Conservation (phyloP, 1,140 invertebrate species). For the Scylla paramamosain region DNA sequence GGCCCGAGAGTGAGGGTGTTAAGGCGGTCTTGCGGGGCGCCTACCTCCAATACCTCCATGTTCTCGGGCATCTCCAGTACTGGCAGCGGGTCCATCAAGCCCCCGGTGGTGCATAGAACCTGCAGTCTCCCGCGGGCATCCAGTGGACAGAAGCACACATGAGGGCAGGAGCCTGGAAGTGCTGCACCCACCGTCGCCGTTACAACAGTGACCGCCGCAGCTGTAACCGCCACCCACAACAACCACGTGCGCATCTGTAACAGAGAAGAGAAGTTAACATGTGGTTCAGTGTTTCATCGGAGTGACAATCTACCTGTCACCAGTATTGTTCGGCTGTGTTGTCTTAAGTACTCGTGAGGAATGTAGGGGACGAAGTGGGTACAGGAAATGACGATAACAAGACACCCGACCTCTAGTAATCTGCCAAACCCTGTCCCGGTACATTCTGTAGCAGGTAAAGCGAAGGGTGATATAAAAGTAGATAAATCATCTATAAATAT, state of each 20-base stretch:
- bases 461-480: too few species aligned
- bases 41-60: slow-evolving; percentile 85
- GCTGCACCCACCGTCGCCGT: slow-evolving; percentile 32
- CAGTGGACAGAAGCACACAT: slow-evolving; percentile 79
- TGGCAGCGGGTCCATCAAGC: slow-evolving; percentile 81
- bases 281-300: neutral
- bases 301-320: neutral
- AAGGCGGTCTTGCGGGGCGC: slow-evolving; percentile 84
- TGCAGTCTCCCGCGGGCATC: slow-evolving; percentile 79
- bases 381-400: slow-evolving; percentile 1
- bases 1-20: slow-evolving; percentile 88
- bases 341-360: neutral
- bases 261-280: neutral
- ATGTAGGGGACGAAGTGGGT: neutral
- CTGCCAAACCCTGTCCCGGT: too few species aligned
- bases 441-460: neutral
- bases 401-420: neutral
- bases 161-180: slow-evolving; percentile 76
- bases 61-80: slow-evolving; percentile 76
- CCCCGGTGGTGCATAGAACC: slow-evolving; percentile 83
- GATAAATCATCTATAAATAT: too few species aligned
- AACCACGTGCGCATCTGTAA: slow-evolving; percentile 56
- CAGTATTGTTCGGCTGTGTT: too few species aligned
- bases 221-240: slow-evolving; percentile 30
- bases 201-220: neutral